These are phyloP conservation scores for Metopolophium dirhodum DNA, from an alignment of 1,140 invertebrate genomes.

Conservation along the genomic window DNA sequence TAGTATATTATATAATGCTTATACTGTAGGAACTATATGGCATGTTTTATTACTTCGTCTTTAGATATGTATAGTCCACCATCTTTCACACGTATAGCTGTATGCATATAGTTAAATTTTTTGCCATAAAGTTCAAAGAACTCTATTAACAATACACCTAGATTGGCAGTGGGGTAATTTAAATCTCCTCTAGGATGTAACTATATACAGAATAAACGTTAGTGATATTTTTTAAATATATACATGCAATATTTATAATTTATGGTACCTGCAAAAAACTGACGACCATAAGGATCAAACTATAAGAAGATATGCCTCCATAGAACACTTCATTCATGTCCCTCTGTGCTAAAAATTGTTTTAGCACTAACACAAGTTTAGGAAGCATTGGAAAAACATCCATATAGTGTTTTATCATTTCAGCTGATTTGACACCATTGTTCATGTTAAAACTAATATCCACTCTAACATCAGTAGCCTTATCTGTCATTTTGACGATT, in stretches of 20 bases:
- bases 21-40: background rate
- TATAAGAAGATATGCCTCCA: slow-evolving; percentile 98
- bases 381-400: slow-evolving; percentile 82
- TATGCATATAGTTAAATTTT: slow-evolving; percentile 95
- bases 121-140: slow-evolving; percentile 97
- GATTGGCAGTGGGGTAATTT: slow-evolving; percentile 73
- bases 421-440: slow-evolving; percentile 92
- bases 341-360: slow-evolving; percentile 95
- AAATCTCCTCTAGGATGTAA: slow-evolving; percentile 76
- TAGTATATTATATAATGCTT: background rate
- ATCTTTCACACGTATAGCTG: slow-evolving; percentile 92
- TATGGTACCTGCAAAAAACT: slow-evolving; percentile 88
- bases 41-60: slow-evolving; percentile 73
- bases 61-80: slow-evolving; percentile 94
- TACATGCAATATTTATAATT: slow-evolving; percentile 61
- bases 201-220: slow-evolving; percentile 64
- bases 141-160: slow-evolving; percentile 94
- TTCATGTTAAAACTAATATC: slow-evolving; percentile 99
- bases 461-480: slow-evolving; percentile 88
- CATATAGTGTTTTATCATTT: slow-evolving; percentile 89
- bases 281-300: slow-evolving; percentile 97
- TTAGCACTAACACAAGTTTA: slow-evolving; percentile 94
- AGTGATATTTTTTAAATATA: background rate
- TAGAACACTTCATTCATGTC: slow-evolving; percentile 99
- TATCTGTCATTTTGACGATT: slow-evolving; percentile 97